A percentile compares a stretch with the other conserved stretches of the same genome.
Conservation (phyloP, 2,888 invertebrate species). For the Limnephilus rhombicus region DNA sequence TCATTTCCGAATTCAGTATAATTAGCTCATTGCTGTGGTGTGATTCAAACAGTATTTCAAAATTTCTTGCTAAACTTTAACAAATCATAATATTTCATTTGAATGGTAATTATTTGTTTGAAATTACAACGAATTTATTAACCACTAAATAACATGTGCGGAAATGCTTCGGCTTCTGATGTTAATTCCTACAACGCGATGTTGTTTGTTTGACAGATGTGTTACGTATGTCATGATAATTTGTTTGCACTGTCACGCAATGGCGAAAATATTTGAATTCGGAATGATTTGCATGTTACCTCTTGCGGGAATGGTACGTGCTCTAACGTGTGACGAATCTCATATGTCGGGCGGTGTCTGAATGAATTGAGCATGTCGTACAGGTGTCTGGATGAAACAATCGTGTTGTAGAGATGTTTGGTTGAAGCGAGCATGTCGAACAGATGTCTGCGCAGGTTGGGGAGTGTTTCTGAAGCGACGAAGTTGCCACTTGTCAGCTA, state of each 20-base stretch:
- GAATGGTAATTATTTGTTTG: neutral
- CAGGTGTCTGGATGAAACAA: neutral
- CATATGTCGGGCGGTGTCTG: neutral
- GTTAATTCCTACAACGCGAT: neutral
- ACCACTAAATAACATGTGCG: neutral
- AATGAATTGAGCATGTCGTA: neutral
- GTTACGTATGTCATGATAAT: neutral
- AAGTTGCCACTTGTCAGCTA: constrained; percentile 89
- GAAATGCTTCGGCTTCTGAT: neutral
- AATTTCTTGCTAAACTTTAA: neutral
- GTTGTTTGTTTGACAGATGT: neutral
- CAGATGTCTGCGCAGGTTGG: neutral
- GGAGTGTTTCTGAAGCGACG: constrained; percentile 68
- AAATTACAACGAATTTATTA: neutral
- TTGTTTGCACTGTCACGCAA: neutral
- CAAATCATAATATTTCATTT: neutral
- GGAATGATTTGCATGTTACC: neutral
- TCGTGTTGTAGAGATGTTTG: neutral
- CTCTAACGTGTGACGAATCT: neutral
- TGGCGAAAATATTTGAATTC: neutral
- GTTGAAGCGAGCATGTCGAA: neutral
- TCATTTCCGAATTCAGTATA: neutral
- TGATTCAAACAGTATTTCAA: neutral
- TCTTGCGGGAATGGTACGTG: neutral
- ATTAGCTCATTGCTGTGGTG: neutral